phyloP scores from a whole-genome alignment of 2,797 vertebrate species.

The Buceros bicornis region DNA sequence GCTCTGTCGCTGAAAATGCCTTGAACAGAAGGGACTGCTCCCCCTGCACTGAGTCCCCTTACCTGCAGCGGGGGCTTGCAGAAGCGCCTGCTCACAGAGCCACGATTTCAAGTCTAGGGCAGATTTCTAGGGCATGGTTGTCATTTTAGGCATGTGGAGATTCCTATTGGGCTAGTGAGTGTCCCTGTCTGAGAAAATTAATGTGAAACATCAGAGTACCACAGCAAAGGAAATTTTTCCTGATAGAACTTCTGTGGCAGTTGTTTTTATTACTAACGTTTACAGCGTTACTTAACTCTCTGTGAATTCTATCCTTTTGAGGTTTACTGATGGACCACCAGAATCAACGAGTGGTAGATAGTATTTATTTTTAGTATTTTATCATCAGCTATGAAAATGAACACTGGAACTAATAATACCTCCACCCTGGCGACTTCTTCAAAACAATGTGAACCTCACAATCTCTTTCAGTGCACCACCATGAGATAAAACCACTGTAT shows the following conservation, averaged over 20 bases:
- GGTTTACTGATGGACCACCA: background rate
- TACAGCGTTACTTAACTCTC: background rate
- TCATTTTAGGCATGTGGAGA: background rate
- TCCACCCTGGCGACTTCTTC: background rate
- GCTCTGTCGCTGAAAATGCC: background rate
- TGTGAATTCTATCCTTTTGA: background rate
- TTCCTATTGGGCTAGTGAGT: background rate
- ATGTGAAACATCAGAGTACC: background rate
- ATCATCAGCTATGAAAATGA: background rate
- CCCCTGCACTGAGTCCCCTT: background rate
- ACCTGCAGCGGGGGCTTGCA: background rate
- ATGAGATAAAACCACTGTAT: background rate
- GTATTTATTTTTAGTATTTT: conserved; percentile 3
- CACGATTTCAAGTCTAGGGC: background rate
- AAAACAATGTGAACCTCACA: background rate
- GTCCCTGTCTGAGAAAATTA: background rate
- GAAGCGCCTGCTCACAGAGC: background rate
- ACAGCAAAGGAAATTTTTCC: background rate
- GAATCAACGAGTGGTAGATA: background rate
- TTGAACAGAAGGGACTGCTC: background rate
- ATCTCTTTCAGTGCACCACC: background rate
- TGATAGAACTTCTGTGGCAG: background rate
- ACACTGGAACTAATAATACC: background rate
- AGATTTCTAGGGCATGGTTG: background rate
- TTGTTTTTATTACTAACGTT: background rate